These are phyloP conservation scores for Sesia bembeciformis DNA, from an alignment of 2,888 invertebrate genomes.

Conservation along the genomic window DNA sequence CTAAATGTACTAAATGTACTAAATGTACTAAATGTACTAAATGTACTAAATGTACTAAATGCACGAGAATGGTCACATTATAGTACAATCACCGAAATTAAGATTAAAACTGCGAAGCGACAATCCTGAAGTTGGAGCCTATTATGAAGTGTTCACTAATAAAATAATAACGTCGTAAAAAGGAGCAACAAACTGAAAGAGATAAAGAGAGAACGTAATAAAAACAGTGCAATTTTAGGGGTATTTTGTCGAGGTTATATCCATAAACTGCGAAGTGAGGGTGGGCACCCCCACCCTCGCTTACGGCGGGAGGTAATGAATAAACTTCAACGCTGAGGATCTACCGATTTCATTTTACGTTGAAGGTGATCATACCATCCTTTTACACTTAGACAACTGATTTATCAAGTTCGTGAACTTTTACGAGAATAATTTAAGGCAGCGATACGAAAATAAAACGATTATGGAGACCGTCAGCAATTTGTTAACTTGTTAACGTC, in stretches of 20 bases:
- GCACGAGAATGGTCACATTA: too few relatives aligned
- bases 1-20: too few relatives aligned
- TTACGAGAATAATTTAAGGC: too few relatives aligned
- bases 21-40: too few relatives aligned
- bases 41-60: too few relatives aligned
- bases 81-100: not conserved
- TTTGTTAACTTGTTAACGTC: too few relatives aligned
- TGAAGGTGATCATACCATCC: slow-evolving; percentile 45
- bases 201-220: slow-evolving; percentile 72
- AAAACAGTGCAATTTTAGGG: slow-evolving; percentile 75
- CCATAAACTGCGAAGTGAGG: slow-evolving; percentile 62
- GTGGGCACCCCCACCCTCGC: slow-evolving; percentile 23
- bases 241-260: slow-evolving; percentile 75
- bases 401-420: slow-evolving; percentile 13
- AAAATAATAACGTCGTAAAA: slow-evolving; percentile 67
- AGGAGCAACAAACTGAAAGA: slow-evolving; percentile 69
- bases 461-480: too few relatives aligned
- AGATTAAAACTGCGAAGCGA: slow-evolving; percentile 1
- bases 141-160: slow-evolving; percentile 36
- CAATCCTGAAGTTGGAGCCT: not conserved
- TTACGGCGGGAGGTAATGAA: slow-evolving; percentile 66
- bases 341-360: slow-evolving; percentile 50
- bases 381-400: slow-evolving; percentile 22
- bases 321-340: slow-evolving; percentile 66
- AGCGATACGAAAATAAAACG: too few relatives aligned